Percentiles rank a stretch among this genome's conserved stretches.
Conservation (phyloP, 2,113 vertebrate genomes). For the Strix uralensis region DNA sequence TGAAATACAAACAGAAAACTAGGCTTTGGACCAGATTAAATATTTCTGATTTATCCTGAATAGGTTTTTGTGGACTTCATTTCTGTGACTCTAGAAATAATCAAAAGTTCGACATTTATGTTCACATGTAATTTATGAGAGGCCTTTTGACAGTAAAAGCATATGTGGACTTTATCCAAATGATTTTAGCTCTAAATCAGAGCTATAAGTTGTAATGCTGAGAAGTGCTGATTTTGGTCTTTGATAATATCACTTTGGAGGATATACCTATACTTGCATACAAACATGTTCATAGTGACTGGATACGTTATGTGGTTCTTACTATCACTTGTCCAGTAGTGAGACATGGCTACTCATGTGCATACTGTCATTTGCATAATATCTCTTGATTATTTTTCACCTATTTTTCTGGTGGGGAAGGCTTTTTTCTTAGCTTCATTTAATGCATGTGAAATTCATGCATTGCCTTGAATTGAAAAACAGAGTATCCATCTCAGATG, state of each 20-base stretch:
- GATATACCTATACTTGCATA: background rate
- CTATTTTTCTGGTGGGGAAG: background rate
- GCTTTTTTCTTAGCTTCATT: background rate
- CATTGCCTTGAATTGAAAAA: constrained; percentile 25
- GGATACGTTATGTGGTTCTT: background rate
- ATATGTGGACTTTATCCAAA: background rate
- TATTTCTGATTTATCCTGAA: background rate
- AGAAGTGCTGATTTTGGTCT: background rate
- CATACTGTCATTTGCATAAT: background rate
- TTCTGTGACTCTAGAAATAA: background rate
- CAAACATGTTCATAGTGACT: background rate
- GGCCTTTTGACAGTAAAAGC: background rate
- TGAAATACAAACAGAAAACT: background rate
- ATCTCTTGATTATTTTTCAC: background rate
- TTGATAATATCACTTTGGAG: background rate
- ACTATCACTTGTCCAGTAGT: background rate
- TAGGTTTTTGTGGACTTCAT: background rate
- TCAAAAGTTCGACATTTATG: background rate
- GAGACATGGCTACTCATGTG: background rate
- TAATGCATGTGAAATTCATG: background rate
- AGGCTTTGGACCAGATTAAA: background rate
- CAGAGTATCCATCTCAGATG: constrained; percentile 34
- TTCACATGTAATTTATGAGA: background rate
- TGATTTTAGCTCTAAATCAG: background rate
- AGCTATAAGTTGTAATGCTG: background rate